These are phyloP conservation scores for Strix uralensis DNA, from an alignment of 2,113 vertebrate species.

Conservation along the genomic window DNA sequence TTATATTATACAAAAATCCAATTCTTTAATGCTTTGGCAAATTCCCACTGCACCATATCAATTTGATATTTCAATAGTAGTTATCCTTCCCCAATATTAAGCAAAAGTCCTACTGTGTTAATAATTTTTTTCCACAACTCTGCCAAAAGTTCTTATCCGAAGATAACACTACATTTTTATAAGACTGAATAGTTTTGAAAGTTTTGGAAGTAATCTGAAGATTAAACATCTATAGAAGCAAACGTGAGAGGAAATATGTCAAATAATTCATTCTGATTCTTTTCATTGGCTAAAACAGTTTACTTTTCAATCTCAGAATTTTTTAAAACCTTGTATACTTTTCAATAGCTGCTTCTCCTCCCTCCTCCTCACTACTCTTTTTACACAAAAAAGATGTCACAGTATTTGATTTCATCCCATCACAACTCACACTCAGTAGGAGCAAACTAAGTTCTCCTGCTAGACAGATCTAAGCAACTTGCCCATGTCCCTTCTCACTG, in stretches of 20 bases:
- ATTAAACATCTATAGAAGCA: neutral
- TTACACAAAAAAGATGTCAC: neutral
- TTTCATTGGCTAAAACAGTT: neutral
- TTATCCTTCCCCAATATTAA: neutral
- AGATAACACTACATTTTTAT: neutral
- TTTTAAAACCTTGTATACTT: neutral
- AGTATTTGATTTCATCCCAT: neutral
- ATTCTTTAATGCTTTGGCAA: neutral
- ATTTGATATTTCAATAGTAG: neutral
- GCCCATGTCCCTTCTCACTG: neutral
- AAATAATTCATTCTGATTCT: neutral
- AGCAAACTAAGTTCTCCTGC: neutral
- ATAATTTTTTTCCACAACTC: neutral
- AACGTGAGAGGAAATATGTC: neutral
- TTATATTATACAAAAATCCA: neutral
- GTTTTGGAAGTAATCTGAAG: neutral
- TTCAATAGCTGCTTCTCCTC: neutral
- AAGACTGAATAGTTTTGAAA: neutral
- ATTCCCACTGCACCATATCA: neutral
- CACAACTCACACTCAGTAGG: neutral
- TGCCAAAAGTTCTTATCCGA: neutral
- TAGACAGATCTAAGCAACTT: neutral
- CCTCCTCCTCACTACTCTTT: neutral
- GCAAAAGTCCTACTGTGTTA: neutral
- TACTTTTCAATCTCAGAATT: neutral